These are phyloP conservation scores for Tangara arthus DNA, from an alignment of 2,797 vertebrate species.

Conservation along the genomic window DNA sequence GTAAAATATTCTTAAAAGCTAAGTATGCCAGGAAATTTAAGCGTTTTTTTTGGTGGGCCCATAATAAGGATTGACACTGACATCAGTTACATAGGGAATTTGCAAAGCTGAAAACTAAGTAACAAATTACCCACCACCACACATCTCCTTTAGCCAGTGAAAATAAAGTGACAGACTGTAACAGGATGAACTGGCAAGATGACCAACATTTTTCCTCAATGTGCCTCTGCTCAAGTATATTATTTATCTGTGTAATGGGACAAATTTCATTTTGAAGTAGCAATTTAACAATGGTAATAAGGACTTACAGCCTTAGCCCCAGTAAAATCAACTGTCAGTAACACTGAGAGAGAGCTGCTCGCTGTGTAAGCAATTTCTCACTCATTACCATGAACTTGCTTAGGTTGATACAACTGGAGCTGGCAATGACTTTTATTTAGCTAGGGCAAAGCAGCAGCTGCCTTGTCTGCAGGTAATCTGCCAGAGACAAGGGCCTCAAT, in stretches of 20 bases:
- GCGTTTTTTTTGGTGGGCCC: not conserved
- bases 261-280: not conserved
- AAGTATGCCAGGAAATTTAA: not conserved
- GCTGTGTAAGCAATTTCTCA: fast-evolving
- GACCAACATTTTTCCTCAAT: not conserved
- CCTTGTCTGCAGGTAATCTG: not conserved
- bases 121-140: not conserved
- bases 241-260: not conserved
- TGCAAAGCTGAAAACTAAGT: not conserved
- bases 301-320: not conserved
- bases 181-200: not conserved
- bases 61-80: not conserved
- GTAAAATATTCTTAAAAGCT: not conserved
- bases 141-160: not conserved
- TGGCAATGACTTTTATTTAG: not conserved
- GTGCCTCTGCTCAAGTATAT: not conserved
- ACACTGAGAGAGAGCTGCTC: not conserved
- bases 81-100: not conserved
- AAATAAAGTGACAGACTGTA: not conserved
- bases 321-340: not conserved
- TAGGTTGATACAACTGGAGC: not conserved
- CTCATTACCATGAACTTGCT: not conserved
- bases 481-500: not conserved
- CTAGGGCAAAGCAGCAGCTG: not conserved
- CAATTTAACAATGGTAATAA: not conserved